Evolutionary conservation across 2,113 vertebrate genomes (phyloP).

Genomic region (Conger conger): DNA sequence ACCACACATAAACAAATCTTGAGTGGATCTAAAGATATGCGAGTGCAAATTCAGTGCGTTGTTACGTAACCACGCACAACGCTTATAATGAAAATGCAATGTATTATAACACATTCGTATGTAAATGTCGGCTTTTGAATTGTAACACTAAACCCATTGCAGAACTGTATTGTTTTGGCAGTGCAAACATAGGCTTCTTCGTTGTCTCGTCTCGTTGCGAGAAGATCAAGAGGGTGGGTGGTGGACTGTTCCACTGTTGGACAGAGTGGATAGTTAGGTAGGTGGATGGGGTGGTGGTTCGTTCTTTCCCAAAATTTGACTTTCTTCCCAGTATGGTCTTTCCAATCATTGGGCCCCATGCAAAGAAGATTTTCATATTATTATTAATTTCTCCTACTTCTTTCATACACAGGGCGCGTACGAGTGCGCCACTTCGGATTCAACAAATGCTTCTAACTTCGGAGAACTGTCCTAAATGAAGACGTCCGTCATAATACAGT

Average conservation of each 20-base stretch:
- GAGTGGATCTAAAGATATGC: neutral
- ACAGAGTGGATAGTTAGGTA: neutral
- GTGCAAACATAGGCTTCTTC: neutral
- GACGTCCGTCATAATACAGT: too few relatives aligned
- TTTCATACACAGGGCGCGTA: too few relatives aligned
- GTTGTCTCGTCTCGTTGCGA: too few relatives aligned
- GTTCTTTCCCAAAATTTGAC: neutral
- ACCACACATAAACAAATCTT: neutral
- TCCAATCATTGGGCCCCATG: neutral
- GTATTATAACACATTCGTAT: too few relatives aligned
- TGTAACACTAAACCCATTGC: neutral
- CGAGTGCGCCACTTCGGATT: too few relatives aligned
- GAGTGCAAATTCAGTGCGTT: neutral
- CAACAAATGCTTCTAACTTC: too few relatives aligned
- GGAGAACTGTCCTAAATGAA: too few relatives aligned
- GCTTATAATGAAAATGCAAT: neutral
- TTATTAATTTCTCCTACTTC: too few relatives aligned
- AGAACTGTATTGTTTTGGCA: neutral
- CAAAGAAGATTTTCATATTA: too few relatives aligned
- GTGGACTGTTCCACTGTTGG: neutral
- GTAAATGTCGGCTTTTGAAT: too few relatives aligned
- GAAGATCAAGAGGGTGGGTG: neutral
- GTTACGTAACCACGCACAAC: too few relatives aligned
- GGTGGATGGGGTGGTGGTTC: neutral
- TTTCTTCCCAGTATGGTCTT: neutral